Base-by-base conservation (phyloP, 2,888 invertebrate species). In the Coecobrya sp. region DNA sequence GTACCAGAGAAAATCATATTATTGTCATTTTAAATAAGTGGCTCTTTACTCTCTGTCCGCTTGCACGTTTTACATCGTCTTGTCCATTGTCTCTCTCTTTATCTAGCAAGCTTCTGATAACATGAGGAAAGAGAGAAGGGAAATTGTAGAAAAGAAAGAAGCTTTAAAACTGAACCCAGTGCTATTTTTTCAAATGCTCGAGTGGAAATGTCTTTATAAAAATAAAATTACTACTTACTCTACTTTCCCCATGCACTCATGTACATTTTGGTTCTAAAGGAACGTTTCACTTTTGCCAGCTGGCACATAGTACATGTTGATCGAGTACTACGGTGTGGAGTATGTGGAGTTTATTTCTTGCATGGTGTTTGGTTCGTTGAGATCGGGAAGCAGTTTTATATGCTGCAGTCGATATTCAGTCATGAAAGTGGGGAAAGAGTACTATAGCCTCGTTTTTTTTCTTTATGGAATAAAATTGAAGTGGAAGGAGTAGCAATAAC, bases 201-300 rank as follows among this genome's bases (percentile, higher is more conserved):
- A 30, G 19, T 82, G 55, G 19, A 81, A 82, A 82, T 82, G 82
- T 82, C 55, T 82, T 59, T 59, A 82, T 36, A 82, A 59, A n/a
- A 82, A 27, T 82, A 82, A 82, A 52, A 11, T 36, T 36, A 79
- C 36, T 49, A 10, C 22, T 65, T 65, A 25, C 27, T 65, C 10
- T 27, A 25, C 22, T 22, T 59, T 59, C 27, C 8, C 11, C 30
- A 16, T n/a, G 68, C 7, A 70, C 3, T 8, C 1, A n/a, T 36
- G 36, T 36, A 76, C 22, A 49, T 76, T 45, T 76, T 36, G n/a
- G 55, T 30, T 55, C 16, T 45, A 22, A 55, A 19, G n/a, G 55
- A 59, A 36, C 19, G 55, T 19, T 30, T 70, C 81, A 70, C 81
- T 82, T 68, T 68, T 89, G 89, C 84, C 89, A 89, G 89, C 84